These are phyloP conservation scores for Cisticola juncidis DNA, from an alignment of 2,113 vertebrate genomes.

Conservation along the genomic window DNA sequence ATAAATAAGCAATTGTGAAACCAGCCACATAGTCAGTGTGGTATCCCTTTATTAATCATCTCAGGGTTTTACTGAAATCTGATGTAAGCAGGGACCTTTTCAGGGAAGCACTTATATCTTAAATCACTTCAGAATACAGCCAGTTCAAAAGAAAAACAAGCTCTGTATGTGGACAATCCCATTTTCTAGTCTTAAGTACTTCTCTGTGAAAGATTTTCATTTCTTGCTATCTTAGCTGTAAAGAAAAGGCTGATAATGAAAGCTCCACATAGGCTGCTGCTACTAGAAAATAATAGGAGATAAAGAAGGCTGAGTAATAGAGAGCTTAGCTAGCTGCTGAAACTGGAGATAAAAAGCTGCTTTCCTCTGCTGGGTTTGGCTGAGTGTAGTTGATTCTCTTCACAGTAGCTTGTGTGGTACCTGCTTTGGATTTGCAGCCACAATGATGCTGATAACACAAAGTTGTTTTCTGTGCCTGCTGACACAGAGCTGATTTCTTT, in stretches of 20 bases:
- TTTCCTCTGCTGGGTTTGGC: neutral
- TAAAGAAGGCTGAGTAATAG: neutral
- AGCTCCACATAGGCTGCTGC: neutral
- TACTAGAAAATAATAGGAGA: neutral
- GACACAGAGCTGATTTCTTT: neutral
- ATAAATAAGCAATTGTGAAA: neutral
- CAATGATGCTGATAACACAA: rapidly evolving
- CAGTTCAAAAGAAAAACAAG: neutral
- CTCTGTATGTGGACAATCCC: neutral
- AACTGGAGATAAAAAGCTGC: neutral
- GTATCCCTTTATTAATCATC: neutral
- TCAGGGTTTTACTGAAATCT: neutral
- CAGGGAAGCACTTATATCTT: neutral
- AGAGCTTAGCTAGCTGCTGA: neutral
- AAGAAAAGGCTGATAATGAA: neutral
- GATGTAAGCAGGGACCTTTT: neutral
- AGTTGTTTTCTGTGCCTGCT: neutral
- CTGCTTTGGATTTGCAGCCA: neutral
- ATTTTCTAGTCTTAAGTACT: neutral
- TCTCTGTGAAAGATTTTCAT: neutral
- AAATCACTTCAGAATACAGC: neutral
- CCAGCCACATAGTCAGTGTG: neutral
- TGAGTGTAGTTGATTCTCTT: neutral
- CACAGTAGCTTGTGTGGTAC: neutral
- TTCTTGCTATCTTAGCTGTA: neutral